phyloP scores from a whole-genome alignment of 2,113 vertebrate genomes.

The Ibidorhyncha struthersii region DNA sequence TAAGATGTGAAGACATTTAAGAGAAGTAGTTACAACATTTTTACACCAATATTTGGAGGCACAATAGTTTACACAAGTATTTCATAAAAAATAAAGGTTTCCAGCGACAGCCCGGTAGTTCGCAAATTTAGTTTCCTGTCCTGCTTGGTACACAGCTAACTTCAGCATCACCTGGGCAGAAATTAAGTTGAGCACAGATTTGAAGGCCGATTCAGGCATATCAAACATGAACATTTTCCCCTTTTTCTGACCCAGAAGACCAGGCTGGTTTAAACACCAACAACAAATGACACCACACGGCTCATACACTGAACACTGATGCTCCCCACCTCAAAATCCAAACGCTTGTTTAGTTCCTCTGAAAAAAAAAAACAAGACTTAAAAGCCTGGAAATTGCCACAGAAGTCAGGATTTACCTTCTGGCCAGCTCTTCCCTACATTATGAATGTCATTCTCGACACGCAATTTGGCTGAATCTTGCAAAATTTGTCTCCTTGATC shows the following conservation, averaged over 20 bases:
- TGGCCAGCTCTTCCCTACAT: background rate
- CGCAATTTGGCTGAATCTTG: background rate
- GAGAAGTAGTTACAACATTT: background rate
- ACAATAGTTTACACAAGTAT: background rate
- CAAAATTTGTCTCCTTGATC: background rate
- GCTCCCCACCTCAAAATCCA: background rate
- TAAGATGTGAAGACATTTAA: background rate
- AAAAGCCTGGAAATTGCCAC: background rate
- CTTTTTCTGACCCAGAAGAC: background rate
- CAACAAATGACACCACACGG: background rate
- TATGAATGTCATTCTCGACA: background rate
- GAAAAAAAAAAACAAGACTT: background rate
- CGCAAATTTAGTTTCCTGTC: background rate
- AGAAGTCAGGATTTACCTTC: background rate
- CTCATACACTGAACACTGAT: background rate
- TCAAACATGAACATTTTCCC: accelerated
- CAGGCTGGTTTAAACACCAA: background rate
- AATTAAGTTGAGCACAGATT: background rate
- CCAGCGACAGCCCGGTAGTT: background rate
- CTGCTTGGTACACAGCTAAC: background rate
- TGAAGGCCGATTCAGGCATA: background rate
- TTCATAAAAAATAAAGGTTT: background rate
- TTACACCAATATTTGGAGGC: background rate
- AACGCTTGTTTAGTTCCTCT: background rate
- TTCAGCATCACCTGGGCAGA: background rate